Conservation (phyloP, 2,797 vertebrate species). For the Aulostomus chinensis region DNA sequence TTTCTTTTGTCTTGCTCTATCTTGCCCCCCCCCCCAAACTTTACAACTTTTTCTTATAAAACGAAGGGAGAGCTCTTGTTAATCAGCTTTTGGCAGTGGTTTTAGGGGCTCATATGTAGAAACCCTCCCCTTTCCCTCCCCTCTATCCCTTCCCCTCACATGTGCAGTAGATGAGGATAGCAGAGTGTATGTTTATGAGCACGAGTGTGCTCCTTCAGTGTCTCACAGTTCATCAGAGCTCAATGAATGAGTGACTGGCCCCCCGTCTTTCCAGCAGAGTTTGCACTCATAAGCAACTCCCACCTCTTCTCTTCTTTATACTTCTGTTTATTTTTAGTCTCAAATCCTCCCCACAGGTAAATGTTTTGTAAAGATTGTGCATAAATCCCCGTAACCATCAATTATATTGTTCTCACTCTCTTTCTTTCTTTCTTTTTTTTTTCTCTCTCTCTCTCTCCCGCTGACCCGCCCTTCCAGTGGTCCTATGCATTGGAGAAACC, state of each 20-base stretch:
- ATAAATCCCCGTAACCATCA: conserved; percentile 34
- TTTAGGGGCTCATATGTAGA: conserved; percentile 41
- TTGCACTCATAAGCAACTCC: conserved; percentile 32
- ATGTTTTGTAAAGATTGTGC: conserved; percentile 35
- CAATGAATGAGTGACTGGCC: conserved; percentile 59
- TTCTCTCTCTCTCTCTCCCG: not conserved
- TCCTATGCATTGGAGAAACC: conserved; percentile 96
- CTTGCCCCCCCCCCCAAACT: not conserved
- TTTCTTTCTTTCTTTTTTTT: not conserved
- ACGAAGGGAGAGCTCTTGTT: conserved; percentile 39
- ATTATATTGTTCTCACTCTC: conserved; percentile 14
- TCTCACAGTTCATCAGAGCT: conserved; percentile 70
- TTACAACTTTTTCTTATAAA: conserved; percentile 36
- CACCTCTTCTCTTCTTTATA: conserved; percentile 18
- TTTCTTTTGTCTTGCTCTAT: conserved; percentile 6
- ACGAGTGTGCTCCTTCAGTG: conserved; percentile 58
- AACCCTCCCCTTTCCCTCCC: conserved; percentile 18
- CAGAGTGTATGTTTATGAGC: conserved; percentile 69
- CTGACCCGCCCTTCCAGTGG: conserved; percentile 80
- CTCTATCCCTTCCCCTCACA: conserved; percentile 26
- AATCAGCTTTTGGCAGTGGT: conserved; percentile 51
- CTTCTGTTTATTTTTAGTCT: conserved; percentile 26
- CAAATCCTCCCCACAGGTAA: conserved; percentile 24
- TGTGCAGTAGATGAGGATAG: conserved; percentile 67
- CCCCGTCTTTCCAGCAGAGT: conserved; percentile 44